Evolutionary conservation across 2,888 invertebrate genomes (phyloP).

Genomic region (Mantis religiosa): DNA sequence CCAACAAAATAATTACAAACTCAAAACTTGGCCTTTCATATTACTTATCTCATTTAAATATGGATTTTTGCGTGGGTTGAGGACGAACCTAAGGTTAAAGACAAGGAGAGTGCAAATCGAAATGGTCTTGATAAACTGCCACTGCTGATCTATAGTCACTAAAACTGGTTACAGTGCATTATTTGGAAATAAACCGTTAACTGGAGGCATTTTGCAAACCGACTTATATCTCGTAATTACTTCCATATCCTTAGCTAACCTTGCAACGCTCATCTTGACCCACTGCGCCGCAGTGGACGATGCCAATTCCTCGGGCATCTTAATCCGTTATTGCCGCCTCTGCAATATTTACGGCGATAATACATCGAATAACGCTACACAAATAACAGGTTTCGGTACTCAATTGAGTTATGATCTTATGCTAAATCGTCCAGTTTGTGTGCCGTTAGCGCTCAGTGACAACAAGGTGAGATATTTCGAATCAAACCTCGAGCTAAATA

Average conservation of each 20-base stretch:
- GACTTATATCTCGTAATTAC: neutral
- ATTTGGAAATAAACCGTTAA: neutral
- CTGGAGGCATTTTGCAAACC: neutral
- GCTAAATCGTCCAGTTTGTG: neutral
- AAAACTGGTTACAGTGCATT: neutral
- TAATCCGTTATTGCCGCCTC: neutral
- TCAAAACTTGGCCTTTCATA: neutral
- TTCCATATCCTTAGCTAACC: neutral
- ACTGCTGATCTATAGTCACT: neutral
- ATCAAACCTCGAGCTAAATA: neutral
- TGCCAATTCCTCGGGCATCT: neutral
- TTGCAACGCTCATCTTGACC: neutral
- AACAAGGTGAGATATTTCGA: neutral
- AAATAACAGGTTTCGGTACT: neutral
- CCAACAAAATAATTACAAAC: neutral
- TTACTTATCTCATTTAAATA: neutral
- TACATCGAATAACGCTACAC: neutral
- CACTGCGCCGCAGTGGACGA: neutral
- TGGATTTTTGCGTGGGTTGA: neutral
- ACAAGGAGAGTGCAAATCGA: neutral
- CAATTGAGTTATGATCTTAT: neutral
- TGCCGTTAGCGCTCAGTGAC: neutral
- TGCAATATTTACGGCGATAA: neutral
- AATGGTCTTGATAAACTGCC: neutral
- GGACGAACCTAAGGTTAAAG: neutral